Percentiles rank a stretch among this genome's conserved stretches.
These are phyloP conservation scores for Lanistes nyassanus DNA, from an alignment of 1,140 invertebrate genomes.

Conservation along the genomic window DNA sequence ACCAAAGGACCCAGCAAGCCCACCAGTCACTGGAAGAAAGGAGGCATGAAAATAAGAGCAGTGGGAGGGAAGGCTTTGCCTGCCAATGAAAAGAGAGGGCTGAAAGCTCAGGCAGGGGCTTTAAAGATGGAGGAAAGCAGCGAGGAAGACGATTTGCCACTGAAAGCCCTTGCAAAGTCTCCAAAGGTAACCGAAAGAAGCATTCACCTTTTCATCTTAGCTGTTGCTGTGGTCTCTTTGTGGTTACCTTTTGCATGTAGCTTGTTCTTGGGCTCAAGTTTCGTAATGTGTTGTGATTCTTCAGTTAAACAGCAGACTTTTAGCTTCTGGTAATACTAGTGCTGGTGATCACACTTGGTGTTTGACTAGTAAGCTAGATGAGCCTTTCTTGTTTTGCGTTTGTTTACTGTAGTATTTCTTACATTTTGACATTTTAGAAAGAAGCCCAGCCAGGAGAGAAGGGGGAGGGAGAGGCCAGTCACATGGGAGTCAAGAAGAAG, in stretches of 20 bases:
- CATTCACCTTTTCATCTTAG: not conserved
- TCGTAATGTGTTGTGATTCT: no score
- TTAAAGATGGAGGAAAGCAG: not conserved
- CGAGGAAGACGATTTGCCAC: slow-evolving; percentile 21
- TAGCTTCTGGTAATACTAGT: no score
- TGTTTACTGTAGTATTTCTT: no score
- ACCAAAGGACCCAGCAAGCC: slow-evolving; percentile 7
- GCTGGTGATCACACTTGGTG: not conserved
- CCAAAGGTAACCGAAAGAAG: slow-evolving; percentile 1
- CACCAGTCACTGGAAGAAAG: not conserved
- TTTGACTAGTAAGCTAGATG: not conserved
- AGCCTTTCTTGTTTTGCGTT: not conserved
- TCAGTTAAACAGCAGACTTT: no score
- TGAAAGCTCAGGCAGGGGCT: not conserved
- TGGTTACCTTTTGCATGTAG: no score
- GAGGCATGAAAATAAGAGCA: not conserved
- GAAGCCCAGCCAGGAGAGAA: slow-evolving; percentile 9
- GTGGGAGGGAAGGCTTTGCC: not conserved
- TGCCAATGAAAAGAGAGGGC: slow-evolving; percentile 1
- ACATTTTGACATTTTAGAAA: not conserved
- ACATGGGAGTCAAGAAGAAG: slow-evolving; percentile 17
- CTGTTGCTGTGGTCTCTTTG: not conserved
- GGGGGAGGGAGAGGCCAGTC: slow-evolving; percentile 20
- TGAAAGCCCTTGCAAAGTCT: slow-evolving; percentile 8
- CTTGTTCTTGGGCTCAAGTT: not conserved